Evolutionary conservation across 2,797 vertebrate species (phyloP), one percentile per base, ranked within the genome.

Genomic region (Hapalemur alaotrensis): DNA sequence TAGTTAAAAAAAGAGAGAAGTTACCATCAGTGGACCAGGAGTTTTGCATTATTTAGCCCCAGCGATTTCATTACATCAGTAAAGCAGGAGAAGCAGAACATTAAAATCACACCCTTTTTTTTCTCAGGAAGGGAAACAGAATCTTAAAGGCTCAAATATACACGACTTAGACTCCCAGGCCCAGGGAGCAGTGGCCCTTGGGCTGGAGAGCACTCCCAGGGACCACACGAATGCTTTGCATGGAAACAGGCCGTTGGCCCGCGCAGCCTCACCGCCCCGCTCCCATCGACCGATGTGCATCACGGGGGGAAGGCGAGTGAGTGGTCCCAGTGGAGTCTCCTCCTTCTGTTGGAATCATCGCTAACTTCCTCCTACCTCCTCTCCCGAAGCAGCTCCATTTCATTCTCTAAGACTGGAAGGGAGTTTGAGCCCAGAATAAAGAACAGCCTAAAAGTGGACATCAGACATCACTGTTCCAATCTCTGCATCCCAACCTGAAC

Each of bases 1-100:
- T 97, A 97, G 95, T 98, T 97, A 97, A 97, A 96, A 97, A 98
- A 98, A 97, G 95, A 97, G 95, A 97, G 96, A 97, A 79, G 72
- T 94, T 97, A 97, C 92, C 92, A 89, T 97, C 97, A 92, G 50
- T 75, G 41, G 88, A 69, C 54, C 61, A 96, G 96, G 97, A 96
- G 95, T 91, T 75, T 91, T 98, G 94, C 97, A 98, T 98, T 98
- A 98, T 98, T 98, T 95, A 98, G 96, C 97, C 94, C 92, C 84
- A 86, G 85, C 67, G 89, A 96, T 97, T 98, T 98, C 97, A 98
- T 98, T 98, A 98, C 50, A 52, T 93, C 43, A 84, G 97, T 95
- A 97, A 95, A 91, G 78, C 61, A 92, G 95, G 91, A 67, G 82
- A 83, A 38, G 17, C 73, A 25, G 95, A 85, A 83, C 65, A 57